Conservation (phyloP, 2,113 vertebrate species). For the Chauna torquata region DNA sequence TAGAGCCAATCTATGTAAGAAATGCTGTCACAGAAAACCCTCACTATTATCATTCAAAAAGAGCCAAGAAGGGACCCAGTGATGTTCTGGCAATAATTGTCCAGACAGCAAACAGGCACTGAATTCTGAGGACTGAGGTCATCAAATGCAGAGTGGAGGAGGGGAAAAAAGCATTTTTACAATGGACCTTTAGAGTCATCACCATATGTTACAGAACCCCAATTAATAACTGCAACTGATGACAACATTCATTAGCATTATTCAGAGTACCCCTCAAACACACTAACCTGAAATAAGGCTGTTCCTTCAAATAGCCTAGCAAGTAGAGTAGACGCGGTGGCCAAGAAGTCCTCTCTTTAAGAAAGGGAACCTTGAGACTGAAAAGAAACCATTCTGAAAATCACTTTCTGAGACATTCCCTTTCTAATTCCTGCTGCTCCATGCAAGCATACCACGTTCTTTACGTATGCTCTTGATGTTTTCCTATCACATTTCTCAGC, state of each 20-base stretch:
- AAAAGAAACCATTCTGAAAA: not conserved
- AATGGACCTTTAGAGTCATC: not conserved
- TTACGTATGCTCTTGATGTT: not conserved
- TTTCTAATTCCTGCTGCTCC: not conserved
- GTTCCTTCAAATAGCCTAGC: accelerated
- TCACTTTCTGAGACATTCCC: not conserved
- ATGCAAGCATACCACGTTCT: not conserved
- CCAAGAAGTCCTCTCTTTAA: not conserved
- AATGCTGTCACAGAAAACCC: slow-evolving; percentile 54
- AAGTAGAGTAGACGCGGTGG: not conserved
- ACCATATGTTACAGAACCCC: not conserved
- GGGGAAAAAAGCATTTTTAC: not conserved
- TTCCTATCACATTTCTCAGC: not conserved
- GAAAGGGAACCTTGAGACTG: not conserved
- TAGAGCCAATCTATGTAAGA: slow-evolving; percentile 60
- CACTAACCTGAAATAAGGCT: not conserved
- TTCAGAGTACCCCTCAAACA: not conserved
- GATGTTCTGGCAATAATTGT: slow-evolving; percentile 20
- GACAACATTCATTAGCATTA: not conserved
- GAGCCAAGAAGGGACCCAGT: not conserved
- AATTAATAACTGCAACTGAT: not conserved
- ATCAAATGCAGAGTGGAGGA: not conserved
- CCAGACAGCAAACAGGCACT: not conserved
- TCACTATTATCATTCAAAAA: slow-evolving; percentile 33
- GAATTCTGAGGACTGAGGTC: not conserved